Evolutionary conservation across 2,888 invertebrate genomes (phyloP), one percentile per base, ranked within the genome.

Genomic region (Tinea semifulvella): DNA sequence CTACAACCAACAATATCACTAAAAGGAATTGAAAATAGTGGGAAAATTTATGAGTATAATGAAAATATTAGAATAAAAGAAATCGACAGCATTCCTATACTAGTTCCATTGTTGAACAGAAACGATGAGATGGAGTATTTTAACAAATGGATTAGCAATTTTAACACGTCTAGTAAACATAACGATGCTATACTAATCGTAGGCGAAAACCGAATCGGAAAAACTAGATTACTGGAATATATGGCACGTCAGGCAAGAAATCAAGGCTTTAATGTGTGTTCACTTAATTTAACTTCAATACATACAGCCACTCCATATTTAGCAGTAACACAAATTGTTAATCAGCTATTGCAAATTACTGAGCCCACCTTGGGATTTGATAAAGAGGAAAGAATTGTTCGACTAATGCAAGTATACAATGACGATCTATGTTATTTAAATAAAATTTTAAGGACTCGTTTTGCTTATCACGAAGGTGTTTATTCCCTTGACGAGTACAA

Each of bases 31-130:
- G 61, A 65, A 18, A 65, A 77, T 31, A 71, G 80, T 4, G 84
- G 81, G 3, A 81, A 83, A 56, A 81, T 86, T 50, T 87, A 82
- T 56, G 84, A 86, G 59, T 85, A 84, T 53, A 69, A 80, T 1
- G 82, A 83, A 52, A 70, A 77, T 44, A 71, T 82, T 44, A 60
- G 77, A 57, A 62, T 67, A 4, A 77, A 70, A 54, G 70, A 71
- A 51, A 55, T 75, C 45, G 65, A 66, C 48, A 62, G 73, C 44
- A 76, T 80, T 57, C 67, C 72, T 3, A 65, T 74, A 55, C 64
- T 70, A 47, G 77, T 70, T 13, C 83, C 82, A 0, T 59, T 86
- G 39, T 57, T 86, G 17, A 71, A 82, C 28, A 66, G 84, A 38
- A 49, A 47, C 10, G 68, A 76, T 44, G 84, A 85, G 62, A 58